phyloP scores from a whole-genome alignment of 2,797 vertebrate genomes.

The Phataginus tetradactyla region DNA sequence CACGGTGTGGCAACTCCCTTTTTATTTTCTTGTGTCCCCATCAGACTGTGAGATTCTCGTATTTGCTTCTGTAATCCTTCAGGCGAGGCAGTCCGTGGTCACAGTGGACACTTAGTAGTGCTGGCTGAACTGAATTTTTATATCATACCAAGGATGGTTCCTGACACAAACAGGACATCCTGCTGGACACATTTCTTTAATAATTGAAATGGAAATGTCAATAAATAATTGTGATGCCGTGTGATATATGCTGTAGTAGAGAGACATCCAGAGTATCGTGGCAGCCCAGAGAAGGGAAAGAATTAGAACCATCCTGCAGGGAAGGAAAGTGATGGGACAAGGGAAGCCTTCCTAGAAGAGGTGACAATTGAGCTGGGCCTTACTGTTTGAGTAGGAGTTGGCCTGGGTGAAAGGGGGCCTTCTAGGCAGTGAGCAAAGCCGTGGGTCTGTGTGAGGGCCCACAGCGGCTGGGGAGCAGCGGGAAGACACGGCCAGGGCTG shows the following conservation, averaged over 20 bases:
- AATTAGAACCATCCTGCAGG: neutral
- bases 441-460: neutral
- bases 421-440: neutral
- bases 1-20: neutral
- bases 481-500: neutral
- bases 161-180: neutral
- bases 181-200: neutral
- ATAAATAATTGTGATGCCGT: neutral
- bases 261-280: neutral
- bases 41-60: neutral
- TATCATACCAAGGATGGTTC: neutral
- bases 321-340: neutral
- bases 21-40: neutral
- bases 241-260: neutral
- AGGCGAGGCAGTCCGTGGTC: neutral
- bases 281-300: neutral
- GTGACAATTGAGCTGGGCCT: neutral
- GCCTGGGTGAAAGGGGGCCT: neutral
- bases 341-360: neutral
- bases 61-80: neutral
- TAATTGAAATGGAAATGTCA: neutral
- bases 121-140: neutral
- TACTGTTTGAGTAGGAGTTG: neutral
- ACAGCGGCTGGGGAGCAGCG: neutral
- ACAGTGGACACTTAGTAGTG: neutral